Evolutionary conservation across 2,797 vertebrate species (phyloP).

Genomic region (Botia almorhae): DNA sequence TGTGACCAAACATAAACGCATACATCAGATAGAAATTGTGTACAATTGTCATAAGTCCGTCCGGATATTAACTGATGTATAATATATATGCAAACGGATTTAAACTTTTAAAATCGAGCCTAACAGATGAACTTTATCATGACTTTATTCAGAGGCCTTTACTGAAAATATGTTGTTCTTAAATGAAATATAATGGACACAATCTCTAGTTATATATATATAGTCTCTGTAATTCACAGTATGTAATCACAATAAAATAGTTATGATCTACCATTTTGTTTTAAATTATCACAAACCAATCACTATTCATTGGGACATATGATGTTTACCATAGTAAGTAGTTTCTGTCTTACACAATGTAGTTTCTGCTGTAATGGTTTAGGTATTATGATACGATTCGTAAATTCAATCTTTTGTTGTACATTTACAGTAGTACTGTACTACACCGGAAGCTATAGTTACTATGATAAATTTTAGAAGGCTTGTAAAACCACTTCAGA

Average conservation of each 20-base stretch:
- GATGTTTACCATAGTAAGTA: too few species aligned
- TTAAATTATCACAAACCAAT: slow-evolving; percentile 14
- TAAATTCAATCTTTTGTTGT: too few species aligned
- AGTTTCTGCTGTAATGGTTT: too few species aligned
- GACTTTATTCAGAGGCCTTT: background rate
- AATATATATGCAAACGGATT: background rate
- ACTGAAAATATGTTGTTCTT: background rate
- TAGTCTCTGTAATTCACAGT: slow-evolving; percentile 20
- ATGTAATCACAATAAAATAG: slow-evolving; percentile 38
- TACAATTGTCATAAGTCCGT: background rate
- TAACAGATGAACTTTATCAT: background rate
- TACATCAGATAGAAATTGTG: background rate
- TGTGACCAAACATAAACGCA: slow-evolving; percentile 8
- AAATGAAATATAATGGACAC: background rate
- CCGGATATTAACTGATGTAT: background rate
- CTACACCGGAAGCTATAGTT: background rate
- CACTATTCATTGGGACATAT: background rate
- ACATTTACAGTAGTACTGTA: too few species aligned
- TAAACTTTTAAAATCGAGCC: slow-evolving; percentile 9
- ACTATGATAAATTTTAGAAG: background rate
- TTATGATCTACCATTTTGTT: slow-evolving; percentile 24
- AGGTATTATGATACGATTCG: too few species aligned
- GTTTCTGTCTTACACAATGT: too few species aligned
- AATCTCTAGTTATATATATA: background rate
- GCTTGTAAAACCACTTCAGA: slow-evolving; percentile 10